Percentiles rank a stretch among this genome's conserved stretches.
These are phyloP conservation scores for Psettodes erumei DNA, from an alignment of 2,113 vertebrate genomes.

Conservation along the genomic window DNA sequence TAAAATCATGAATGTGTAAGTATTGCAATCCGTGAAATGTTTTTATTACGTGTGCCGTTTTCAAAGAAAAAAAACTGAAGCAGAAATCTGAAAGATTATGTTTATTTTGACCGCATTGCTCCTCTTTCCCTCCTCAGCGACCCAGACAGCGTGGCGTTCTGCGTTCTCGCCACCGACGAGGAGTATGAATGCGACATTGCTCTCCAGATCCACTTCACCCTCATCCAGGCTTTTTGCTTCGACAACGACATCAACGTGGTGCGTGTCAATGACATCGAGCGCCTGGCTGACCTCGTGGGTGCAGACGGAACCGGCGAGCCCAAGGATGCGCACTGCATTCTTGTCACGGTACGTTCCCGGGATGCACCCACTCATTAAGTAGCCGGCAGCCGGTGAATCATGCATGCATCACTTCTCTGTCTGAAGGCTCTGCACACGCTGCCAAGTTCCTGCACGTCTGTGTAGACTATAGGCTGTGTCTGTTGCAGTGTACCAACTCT, in stretches of 20 bases:
- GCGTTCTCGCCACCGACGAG: conserved; percentile 92
- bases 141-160: conserved; percentile 95
- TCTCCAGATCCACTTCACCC: conserved; percentile 97
- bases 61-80: neutral
- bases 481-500: neutral
- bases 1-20: conserved; percentile 98
- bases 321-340: conserved; percentile 95
- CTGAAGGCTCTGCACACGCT: conserved; percentile 14
- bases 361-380: conserved; percentile 25
- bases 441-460: conserved; percentile 8
- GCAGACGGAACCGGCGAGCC: conserved; percentile 86
- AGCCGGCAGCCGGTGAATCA: conserved; percentile 58
- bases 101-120: conserved; percentile 30
- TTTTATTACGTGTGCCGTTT: neutral
- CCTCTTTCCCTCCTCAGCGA: conserved; percentile 81
- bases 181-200: conserved; percentile 96
- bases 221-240: conserved; percentile 98
- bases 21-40: conserved; percentile 52
- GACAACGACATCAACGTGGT: conserved; percentile 98
- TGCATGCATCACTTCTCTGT: conserved; percentile 43
- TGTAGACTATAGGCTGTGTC: neutral
- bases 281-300: conserved; percentile 90
- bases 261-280: conserved; percentile 89
- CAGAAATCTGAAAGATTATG: neutral
- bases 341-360: conserved; percentile 90